A percentile compares a stretch with the other conserved stretches of the same genome.
phyloP scores from a whole-genome alignment of 2,797 vertebrate species.

The Sebastes wilsoni region DNA sequence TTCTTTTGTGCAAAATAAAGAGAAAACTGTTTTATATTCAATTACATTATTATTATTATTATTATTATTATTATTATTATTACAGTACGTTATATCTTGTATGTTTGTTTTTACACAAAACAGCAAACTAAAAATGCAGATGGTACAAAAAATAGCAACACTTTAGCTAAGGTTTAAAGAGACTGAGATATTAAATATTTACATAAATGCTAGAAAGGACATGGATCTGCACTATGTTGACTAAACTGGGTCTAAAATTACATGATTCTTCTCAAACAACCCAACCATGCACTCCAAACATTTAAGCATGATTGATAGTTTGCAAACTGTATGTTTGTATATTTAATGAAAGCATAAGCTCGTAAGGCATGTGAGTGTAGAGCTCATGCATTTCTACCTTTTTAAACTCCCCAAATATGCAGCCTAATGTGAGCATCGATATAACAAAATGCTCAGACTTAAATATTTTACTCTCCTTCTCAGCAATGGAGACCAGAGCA shows the following conservation, averaged over 20 bases:
- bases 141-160: not conserved
- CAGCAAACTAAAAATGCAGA: not conserved
- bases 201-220: too few species aligned
- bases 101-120: not conserved
- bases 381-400: not conserved
- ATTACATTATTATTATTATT: not conserved
- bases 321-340: not conserved
- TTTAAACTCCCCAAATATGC: not conserved
- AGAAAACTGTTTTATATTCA: not conserved
- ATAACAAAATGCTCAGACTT: not conserved
- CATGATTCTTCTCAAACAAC: too few species aligned
- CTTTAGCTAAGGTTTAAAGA: too few species aligned
- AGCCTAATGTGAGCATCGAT: not conserved
- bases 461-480: not conserved
- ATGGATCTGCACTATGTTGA: too few species aligned
- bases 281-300: too few species aligned
- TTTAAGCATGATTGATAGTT: not conserved
- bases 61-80: not conserved
- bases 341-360: not conserved
- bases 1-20: not conserved
- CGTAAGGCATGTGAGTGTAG: not conserved
- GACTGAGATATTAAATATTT: too few species aligned
- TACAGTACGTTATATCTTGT: not conserved
- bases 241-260: too few species aligned
- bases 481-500: slow-evolving; percentile 88